Base-by-base conservation (phyloP, 1,140 invertebrate species). In the Lasaia peninsularis region DNA sequence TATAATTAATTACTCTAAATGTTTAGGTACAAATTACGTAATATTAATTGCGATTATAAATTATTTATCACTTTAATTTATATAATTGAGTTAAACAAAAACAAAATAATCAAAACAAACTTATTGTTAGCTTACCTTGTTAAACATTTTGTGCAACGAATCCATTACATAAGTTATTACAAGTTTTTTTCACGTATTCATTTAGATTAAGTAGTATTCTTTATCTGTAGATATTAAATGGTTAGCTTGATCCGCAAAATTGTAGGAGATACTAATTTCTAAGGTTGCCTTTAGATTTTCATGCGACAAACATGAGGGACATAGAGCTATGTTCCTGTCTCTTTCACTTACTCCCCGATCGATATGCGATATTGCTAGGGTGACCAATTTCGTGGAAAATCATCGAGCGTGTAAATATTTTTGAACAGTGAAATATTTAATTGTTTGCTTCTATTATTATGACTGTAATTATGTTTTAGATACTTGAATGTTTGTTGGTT, bases 301-400 rank as follows among this genome's bases (percentile, higher is more conserved):
- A 85, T 86, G 85, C 83, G 81, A 80, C 82, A 82, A 78, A 78
- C 62, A 32, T 34, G 75, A 86, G 52, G 53, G 67, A 75, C 48
- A 52, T 51, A 56, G 69, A 63, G 50, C 32, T 77, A 85, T 79
- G 70, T 67, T 49, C 21, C 32, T 48, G 57, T 80, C 78, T 70
- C 71, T 73, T 63, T 85, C 71, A 65, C 72, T 71, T 69, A 52
- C 52, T 55, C 64, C 33, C 58, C 60, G 76, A 88, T 88, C 85
- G 81, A 88, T 88, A 86, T 65, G 44, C 32, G 59, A 62, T 57
- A 62, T 18, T 55, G 57, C 58, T 85, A 65, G 83, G 81, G 80
- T 86, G 78, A 73, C 80, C 68, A 76, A 59, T 65, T 52, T 53
- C 53, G 8, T n/a, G 28, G 51, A 48, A 48, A 55, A 14, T 12